A percentile compares a stretch with the other conserved stretches of the same genome.
phyloP scores from a whole-genome alignment of 2,797 vertebrate genomes.

The Rhabdophis nuchalis region DNA sequence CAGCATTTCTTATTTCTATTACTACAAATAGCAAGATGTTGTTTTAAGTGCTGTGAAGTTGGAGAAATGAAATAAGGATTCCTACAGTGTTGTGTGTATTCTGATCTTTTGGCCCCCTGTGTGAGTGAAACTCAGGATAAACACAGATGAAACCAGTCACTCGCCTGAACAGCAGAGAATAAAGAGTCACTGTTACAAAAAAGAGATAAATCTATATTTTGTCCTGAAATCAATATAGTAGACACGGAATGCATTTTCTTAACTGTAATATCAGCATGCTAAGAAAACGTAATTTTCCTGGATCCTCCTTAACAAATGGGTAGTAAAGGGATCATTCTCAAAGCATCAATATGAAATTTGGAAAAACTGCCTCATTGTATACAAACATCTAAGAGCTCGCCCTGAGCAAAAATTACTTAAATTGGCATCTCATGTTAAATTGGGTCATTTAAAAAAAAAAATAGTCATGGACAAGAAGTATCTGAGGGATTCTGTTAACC shows the following conservation, averaged over 20 bases:
- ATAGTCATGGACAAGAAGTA: neutral
- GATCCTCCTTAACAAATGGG: neutral
- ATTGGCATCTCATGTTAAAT: neutral
- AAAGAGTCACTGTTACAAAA: neutral
- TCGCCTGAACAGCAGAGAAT: neutral
- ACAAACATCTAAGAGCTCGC: neutral
- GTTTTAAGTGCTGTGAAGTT: neutral
- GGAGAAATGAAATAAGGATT: neutral
- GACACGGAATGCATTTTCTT: neutral
- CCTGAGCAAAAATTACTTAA: neutral
- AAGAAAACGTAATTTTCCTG: neutral
- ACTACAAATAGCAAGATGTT: neutral
- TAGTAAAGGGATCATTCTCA: neutral
- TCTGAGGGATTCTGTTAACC: neutral
- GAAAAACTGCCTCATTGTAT: neutral
- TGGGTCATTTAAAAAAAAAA: neutral
- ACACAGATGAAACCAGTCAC: neutral
- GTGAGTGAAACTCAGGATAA: neutral
- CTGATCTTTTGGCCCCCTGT: neutral
- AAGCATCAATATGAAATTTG: neutral
- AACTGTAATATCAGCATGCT: neutral
- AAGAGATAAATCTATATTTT: neutral
- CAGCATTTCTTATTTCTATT: neutral
- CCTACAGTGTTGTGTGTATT: neutral
- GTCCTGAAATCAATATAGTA: neutral